Evolutionary conservation across 2,888 invertebrate genomes (phyloP), one percentile per base, ranked within the genome.

Genomic region (Byasa hedistus): DNA sequence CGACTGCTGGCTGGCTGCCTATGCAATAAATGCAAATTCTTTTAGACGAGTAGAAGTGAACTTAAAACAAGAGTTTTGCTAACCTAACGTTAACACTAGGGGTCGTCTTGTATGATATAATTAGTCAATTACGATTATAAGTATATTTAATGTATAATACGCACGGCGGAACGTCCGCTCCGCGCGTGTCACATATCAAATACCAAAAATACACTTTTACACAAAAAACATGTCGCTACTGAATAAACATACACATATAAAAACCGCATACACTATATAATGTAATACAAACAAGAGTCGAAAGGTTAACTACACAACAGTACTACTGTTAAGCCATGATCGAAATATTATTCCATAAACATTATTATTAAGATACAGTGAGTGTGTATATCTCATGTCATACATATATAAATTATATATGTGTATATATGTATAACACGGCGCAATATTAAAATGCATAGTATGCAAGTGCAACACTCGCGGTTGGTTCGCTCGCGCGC

Each of bases 51-150:
- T 81, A 80, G 72, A 81, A 80, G 80, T 84, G 81, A 89, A 89
- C 88, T 87, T 87, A 87, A 87, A 83, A 80, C 22, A 51, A 79
- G 73, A 78, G 77, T 80, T 79, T 79, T 79, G 87, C 85, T 89
- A 87, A 79, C 85, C 89, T 91, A 88, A 85, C 75, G 79, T 87
- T 85, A 89, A 87, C 85, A 80, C 89, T 91, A 91, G 82, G 87
- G 89, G 57, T 36, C 51, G 81, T 83, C 76, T 84, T 83, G 82
- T 87, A 85, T 89, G 91, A 92, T 92, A 87, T 89, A 92, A 92
- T 92, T 92, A 92, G 92, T 92, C 92, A 92, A 92, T 92, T 92
- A 92, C 92, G 92, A 92, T 92, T 81, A 85, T 91, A 91, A 91
- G 85, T 89, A 81, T 87, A 90, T 86, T 84, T 81, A 82, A 82